Base-by-base conservation (phyloP, 2,113 vertebrate species). In the Malurus alboscapulatus region DNA sequence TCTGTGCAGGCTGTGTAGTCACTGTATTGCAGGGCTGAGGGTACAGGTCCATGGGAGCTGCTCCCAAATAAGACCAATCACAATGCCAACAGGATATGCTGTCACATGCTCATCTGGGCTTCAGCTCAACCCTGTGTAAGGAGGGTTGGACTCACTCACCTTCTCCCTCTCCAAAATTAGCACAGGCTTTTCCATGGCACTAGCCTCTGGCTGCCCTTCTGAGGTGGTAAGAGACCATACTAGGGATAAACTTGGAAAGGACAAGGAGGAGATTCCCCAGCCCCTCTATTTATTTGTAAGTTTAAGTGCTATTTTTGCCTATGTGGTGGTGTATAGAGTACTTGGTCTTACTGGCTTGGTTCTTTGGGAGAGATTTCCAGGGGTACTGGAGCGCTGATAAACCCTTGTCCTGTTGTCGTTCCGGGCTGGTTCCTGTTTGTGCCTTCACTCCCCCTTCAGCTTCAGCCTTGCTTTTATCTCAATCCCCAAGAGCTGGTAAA, bases 271-370 rank as follows among this genome's bases (percentile, higher is more conserved):
- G 30, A 78, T 69, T 91, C 84, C 95, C 84, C 34, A 15, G 66
- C 57, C 91, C 88, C 78, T 85, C 50, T 92, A 89, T 95, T 96
- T 96, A 96, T 96, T 95, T 95, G 93, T 94, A 96, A 76, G 89
- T 92, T 94, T 87, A 95, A 94, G 66, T 93, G 91, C 87, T 95
- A 62, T 91, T 94, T 92, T 94, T 93, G 76, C 90, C 92, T 81
- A 1, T 69, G 84, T 94, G 87, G 47, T 92, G 84, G 77, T 92
- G 75, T 93, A 65, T 91, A 80, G 92, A 88, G 87, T 88, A 44
- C 50, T 91, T 87, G 93, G 78, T 84, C 79, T 86, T 84, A n/a
- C 63, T 72, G 87, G 76, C 57, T 84, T 72, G 17, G 59, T 73
- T 93, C 62, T 90, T 45, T 12, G 69, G 76, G 75, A 51, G 34